Base-by-base conservation (phyloP, 2,888 invertebrate genomes). In the Phrixothrix hirtus region DNA sequence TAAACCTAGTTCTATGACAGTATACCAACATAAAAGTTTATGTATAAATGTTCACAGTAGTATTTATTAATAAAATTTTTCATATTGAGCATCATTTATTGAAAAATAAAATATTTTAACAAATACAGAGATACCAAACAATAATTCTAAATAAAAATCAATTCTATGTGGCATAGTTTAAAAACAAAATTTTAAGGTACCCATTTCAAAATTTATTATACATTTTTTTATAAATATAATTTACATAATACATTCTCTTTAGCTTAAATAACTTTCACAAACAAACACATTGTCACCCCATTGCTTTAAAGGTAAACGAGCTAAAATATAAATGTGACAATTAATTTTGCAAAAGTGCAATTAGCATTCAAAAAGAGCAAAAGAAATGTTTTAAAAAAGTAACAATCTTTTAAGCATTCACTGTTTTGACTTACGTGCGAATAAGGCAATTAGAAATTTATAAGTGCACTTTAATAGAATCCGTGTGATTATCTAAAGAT, bases 401-500 rank as follows among this genome's bases (percentile, higher is more conserved):
- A 12, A 35, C 6, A 64, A 61, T 58, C 26, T 34, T 15, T 41
- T 29, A 38, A 38, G 43, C 52, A 41, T 15, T 41, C 41, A 25
- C 17, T 41, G 36, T 50, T 38, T 27, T 16, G 25, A 13, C 15
- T 30, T 14, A 39, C 16, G 36, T 26, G 47, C 31, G 32, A 32
- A 39, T 25, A 47, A 47, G 30, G 17, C 31, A 38, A 38, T 25
- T 47, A 38, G 15, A 32, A 47, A 47, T 29, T 16, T 62, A 62
- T 61, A 68, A 70, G 70, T 64, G 62, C 62, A 62, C 60, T 61
- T 61, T 29, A 65, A 67, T 63, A 66, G 65, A 60, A 63, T 63
- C 55, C 52, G 66, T 68, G 67, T 61, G 61, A 61, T 62, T 59
- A 64, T 5, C 21, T 3, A 21, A 21, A 5, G 21, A 3, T 5